These are phyloP conservation scores for Mesocentrotus franciscanus DNA, from an alignment of 53 echinoderm and acorn worm genomes.

Conservation along the genomic window DNA sequence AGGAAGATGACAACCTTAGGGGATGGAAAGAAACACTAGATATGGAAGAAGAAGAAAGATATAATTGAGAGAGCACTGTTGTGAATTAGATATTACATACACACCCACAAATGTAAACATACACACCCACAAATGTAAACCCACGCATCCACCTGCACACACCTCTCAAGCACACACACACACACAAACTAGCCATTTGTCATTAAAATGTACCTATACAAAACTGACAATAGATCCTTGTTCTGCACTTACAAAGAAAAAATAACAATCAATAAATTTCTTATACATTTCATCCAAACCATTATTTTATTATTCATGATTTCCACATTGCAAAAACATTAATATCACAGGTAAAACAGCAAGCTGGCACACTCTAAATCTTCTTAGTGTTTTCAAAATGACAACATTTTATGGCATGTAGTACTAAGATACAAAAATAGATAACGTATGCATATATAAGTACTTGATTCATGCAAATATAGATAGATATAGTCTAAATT, in stretches of 20 bases:
- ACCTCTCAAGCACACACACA: neutral
- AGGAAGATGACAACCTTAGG: neutral
- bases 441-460: neutral
- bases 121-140: neutral
- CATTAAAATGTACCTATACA: neutral
- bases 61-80: neutral
- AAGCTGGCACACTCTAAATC: constrained; percentile 30
- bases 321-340: constrained; percentile 26
- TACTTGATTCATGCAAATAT: neutral
- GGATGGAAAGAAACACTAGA: neutral
- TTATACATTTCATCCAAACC: constrained; percentile 29
- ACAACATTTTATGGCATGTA: constrained; percentile 10
- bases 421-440: neutral
- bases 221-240: neutral
- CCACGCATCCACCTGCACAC: neutral
- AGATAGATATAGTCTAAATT: neutral
- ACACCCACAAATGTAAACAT: neutral
- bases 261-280: neutral
- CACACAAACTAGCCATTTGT: neutral
- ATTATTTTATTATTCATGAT: constrained; percentile 11
- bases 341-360: constrained; percentile 23
- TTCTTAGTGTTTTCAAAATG: neutral
- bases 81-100: neutral
- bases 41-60: neutral
- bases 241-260: neutral